Percentiles rank a stretch among this genome's conserved stretches.
Conservation (phyloP, 2,888 invertebrate genomes). For the Tachina grossa region DNA sequence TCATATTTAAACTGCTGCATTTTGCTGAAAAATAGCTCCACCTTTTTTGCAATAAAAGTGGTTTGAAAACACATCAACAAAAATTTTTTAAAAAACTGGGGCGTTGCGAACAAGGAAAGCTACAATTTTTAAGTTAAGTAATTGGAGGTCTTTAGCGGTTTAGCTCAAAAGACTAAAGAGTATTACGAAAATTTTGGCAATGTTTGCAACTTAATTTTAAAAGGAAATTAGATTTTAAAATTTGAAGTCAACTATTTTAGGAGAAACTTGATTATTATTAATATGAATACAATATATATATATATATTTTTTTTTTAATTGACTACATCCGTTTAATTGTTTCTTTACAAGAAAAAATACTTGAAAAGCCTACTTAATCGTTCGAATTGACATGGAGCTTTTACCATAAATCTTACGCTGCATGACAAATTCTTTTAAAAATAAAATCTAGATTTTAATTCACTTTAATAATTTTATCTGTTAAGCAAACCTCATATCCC, state of each 20-base stretch:
- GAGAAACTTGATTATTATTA: conserved; percentile 8
- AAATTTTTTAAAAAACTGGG: no score
- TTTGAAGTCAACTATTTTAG: not conserved
- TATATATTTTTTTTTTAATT: conserved; percentile 45
- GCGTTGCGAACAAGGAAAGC: no score
- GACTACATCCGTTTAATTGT: conserved; percentile 58
- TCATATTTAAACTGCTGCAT: no score
- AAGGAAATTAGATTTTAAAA: conserved; percentile 1
- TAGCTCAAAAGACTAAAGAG: no score
- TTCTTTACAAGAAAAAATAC: conserved; percentile 35
- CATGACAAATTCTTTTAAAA: conserved; percentile 18
- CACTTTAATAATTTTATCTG: conserved; percentile 59
- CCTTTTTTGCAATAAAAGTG: no score
- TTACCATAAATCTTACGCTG: conserved; percentile 39
- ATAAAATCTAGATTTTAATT: conserved; percentile 58
- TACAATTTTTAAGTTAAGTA: no score
- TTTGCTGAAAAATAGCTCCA: no score
- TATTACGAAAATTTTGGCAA: not conserved
- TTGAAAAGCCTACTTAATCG: conserved; percentile 36
- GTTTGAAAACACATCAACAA: no score
- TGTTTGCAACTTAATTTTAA: not conserved
- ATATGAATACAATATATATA: no score
- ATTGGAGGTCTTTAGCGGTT: no score
- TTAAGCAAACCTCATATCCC: conserved; percentile 34
- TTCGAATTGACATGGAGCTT: conserved; percentile 45